Base-by-base conservation (phyloP, 2,888 invertebrate genomes). In the Bruchidius siliquastri region DNA sequence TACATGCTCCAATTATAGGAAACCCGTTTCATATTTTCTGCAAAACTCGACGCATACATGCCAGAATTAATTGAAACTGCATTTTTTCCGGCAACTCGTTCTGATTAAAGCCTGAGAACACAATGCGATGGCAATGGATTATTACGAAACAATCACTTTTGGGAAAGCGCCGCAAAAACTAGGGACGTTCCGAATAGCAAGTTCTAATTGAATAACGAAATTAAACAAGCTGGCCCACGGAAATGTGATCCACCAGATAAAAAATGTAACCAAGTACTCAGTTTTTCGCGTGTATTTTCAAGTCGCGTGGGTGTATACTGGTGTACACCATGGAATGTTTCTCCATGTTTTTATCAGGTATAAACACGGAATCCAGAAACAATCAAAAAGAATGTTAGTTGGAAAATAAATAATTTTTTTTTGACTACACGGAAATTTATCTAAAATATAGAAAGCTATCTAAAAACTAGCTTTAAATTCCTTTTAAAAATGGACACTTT, bases 1-100 rank as follows among this genome's bases (percentile, higher is more conserved):
- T 21, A 68, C 68, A 68, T 4, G 22, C 68, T 68, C 22, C 68
- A 68, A 68, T 68, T 68, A 68, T 68, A 8, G 68, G 68, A 68
- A 68, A 21, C 68, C 68, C 68, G 6, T 68, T 68, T 68, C 21
- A 21, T 68, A 68, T 68, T 68, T 68, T 68, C 68, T 68, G 68
- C 68, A 68, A 68, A 68, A 68, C 20, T 68, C 21, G 21, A 68
- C 20, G 22, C 68, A 21, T 22, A 21, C 68, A 68, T 21, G 68
- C 21, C 68, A 68, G 68, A 21, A 68, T 68, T 68, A 68, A 68
- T 68, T 68, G 68, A 68, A 68, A 68, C 68, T 68, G 68, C 68
- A 21, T 13, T 8, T 67, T 68, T 68, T 68, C 8, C 68, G 21
- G 68, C 21, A 68, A 21, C 22, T 21, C 68, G 21, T 68, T 13